Evolutionary conservation across 2,113 vertebrate genomes (phyloP), one percentile per base, ranked within the genome.

Genomic region (Pithys albifrons): DNA sequence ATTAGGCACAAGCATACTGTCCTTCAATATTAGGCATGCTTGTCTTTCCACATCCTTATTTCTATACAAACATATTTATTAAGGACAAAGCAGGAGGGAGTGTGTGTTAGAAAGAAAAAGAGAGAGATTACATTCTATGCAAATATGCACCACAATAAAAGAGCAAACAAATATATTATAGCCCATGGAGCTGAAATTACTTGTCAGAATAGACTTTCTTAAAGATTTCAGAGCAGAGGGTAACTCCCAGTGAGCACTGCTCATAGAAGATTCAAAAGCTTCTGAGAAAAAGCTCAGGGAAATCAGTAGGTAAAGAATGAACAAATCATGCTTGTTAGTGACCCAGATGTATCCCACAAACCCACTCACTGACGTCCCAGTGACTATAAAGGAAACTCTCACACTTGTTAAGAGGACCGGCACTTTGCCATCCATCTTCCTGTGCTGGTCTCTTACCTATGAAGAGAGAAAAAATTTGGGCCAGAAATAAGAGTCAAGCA

Each of bases 21-120:
- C 95, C 91, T 97, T 97, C 96, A 96, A 75, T 97, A 97, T 97
- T 97, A 97, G 93, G 83, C 91, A 96, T 97, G 95, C 85, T 93
- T 97, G 95, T 95, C 94, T 96, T 95, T 96, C 91, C 90, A 94
- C 83, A 96, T 89, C 92, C 92, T 91, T 78, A 86, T 91, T 94
- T 94, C 62, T 82, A 84, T 92, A 92, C 77, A 89, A 96, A 96
- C 3, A 8, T 94, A 93, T 94, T 95, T 96, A 96, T 95, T 97
- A 96, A 92, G 93, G 80, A 62, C 81, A 93, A 90, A 64, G 59
- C 5, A 2, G 14, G 10, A 37, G 20, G 11, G 6, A 11, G 6
- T 31, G 6, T 5, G 3, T 19, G 33, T 28, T 59, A 29, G 19
- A 33, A 24, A 16, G 9, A 58, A 51, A 75, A 12, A 84, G 14